These are phyloP conservation scores for Odobenus rosmarus DNA, from an alignment of 2,113 vertebrate genomes.

Conservation along the genomic window DNA sequence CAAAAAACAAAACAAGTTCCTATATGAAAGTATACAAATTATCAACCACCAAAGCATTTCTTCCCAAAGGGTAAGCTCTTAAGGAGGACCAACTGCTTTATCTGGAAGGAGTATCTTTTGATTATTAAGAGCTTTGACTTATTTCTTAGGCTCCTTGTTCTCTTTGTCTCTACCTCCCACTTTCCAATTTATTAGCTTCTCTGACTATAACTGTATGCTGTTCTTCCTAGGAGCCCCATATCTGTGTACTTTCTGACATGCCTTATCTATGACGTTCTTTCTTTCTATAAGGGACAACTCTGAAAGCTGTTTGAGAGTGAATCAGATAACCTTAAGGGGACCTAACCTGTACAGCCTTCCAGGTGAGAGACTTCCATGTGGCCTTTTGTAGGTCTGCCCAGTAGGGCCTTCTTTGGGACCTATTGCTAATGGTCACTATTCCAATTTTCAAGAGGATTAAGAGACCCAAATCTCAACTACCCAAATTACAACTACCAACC, in stretches of 20 bases:
- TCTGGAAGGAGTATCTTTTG: neutral
- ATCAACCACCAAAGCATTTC: neutral
- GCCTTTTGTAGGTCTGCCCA: neutral
- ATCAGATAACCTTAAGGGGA: neutral
- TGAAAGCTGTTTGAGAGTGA: neutral
- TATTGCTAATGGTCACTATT: neutral
- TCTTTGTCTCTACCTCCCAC: neutral
- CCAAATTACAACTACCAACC: neutral
- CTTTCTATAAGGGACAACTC: neutral
- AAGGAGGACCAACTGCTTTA: neutral
- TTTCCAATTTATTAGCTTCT: neutral
- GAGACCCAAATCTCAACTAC: neutral
- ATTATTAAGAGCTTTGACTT: neutral
- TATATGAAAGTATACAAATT: neutral
- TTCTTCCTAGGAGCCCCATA: neutral
- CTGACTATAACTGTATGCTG: neutral
- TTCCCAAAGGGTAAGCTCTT: neutral
- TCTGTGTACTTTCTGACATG: neutral
- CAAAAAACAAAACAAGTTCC: neutral
- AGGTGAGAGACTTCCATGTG: neutral
- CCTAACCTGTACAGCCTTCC: neutral
- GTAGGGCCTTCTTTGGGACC: neutral
- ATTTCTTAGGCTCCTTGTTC: neutral
- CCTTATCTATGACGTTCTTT: neutral
- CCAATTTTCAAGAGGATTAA: neutral